phyloP scores from a whole-genome alignment of 2,888 invertebrate genomes.

The Dolichopus griseipennis region DNA sequence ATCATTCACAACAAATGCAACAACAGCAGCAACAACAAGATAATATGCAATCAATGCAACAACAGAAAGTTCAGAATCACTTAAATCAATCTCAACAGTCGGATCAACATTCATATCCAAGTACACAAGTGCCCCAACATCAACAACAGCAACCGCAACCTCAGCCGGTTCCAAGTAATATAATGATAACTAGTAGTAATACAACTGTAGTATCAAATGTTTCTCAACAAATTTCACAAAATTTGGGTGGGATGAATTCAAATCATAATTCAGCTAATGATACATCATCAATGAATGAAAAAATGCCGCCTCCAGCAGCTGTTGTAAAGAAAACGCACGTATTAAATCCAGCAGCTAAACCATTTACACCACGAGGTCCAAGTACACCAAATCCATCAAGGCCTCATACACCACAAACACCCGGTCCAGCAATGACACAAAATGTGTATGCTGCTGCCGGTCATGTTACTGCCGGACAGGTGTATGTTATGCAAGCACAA shows the following conservation, averaged over 20 bases:
- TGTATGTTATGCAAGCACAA: conserved; percentile 40
- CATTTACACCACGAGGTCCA: conserved; percentile 69
- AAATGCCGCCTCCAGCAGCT: conserved; percentile 46
- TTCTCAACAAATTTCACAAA: conserved; percentile 17
- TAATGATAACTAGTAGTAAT: conserved; percentile 14
- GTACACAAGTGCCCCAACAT: conserved; percentile 24
- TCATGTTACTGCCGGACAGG: conserved; percentile 37
- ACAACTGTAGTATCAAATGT: conserved; percentile 14
- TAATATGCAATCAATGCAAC: conserved; percentile 17
- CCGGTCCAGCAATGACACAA: conserved; percentile 42
- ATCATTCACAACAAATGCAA: conserved; percentile 18
- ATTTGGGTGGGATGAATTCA: conserved; percentile 13
- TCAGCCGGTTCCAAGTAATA: conserved; percentile 20
- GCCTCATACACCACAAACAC: conserved; percentile 82
- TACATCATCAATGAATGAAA: conserved; percentile 30
- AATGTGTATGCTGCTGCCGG: conserved; percentile 33
- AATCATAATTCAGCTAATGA: conserved; percentile 13
- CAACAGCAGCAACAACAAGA: conserved; percentile 24
- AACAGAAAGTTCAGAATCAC: conserved; percentile 21
- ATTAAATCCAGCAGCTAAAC: conserved; percentile 78
- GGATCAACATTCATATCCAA: conserved; percentile 22
- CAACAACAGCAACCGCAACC: conserved; percentile 22
- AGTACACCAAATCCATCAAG: conserved; percentile 54
- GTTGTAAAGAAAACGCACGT: conserved; percentile 57
- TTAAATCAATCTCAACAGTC: conserved; percentile 22